Evolutionary conservation across 23 tunicate genomes (phyloP), one percentile per base, ranked within the genome.

Genomic region (Trididemnum clinides): DNA sequence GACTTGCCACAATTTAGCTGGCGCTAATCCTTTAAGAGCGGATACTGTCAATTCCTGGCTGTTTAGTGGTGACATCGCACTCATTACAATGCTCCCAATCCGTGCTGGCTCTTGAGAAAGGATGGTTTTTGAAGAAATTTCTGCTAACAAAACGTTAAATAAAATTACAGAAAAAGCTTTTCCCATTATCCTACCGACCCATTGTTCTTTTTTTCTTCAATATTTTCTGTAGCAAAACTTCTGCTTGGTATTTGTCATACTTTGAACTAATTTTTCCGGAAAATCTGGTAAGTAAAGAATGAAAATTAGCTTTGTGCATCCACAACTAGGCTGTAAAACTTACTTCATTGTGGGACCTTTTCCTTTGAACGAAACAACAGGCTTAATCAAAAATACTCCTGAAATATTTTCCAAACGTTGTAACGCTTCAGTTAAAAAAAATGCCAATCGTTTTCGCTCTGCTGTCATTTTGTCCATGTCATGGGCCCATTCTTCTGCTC

Each of bases 311-410:
- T 49, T 49, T 49, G 12, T 12, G 57, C 12, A 38, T 22, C n/a
- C n/a, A n/a, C n/a, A n/a, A n/a, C n/a, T n/a, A n/a, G n/a, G 50
- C 0, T 26, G 23, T 33, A 34, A 82, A 36, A 54, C 88, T 54
- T 57, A 87, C 97, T 83, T 83, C 63, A 82, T 87, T 38, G 57
- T 33, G 0, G 44, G 71, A 3, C 69, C 81, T 57, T 87, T 87
- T 66, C 97, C 97, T 21, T 57, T 58, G 88, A 80, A 92, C 31
- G 97, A 87, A 4, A 92, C 39, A 39, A 92, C 54, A 6, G 97
- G 97, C 44, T 92, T 92, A 82, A 92, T 92, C 30, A 92, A 88
- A 71, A 92, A 92, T 21, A 87, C 97, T 7, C 97, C 97, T 28
- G 97, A 87, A 10, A 87, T 83, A 3, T 38, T 71, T 66, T 92